These are phyloP conservation scores for Autographa gamma DNA, from an alignment of 2,888 invertebrate species.

Conservation along the genomic window DNA sequence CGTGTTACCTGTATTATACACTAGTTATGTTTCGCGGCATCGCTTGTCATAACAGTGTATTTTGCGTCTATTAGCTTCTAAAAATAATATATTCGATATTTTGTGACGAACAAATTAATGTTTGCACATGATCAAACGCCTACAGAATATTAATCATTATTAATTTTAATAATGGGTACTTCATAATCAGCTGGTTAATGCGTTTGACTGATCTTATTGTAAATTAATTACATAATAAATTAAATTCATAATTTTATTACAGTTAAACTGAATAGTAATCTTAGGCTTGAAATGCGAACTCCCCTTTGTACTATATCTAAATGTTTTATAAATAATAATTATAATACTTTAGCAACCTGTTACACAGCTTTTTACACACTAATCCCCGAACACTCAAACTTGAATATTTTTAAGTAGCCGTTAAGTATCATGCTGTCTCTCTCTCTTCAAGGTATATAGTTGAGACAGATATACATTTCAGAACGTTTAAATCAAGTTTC, in stretches of 20 bases:
- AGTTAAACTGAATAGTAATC: conserved; percentile 35
- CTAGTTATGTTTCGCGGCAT: background rate
- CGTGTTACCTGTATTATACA: conserved; percentile 5
- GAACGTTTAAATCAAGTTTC: too few relatives aligned
- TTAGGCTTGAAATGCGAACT: conserved; percentile 42
- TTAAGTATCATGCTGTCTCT: background rate
- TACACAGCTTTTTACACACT: background rate
- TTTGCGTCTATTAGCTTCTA: background rate
- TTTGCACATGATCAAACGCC: conserved; percentile 25
- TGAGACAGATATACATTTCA: too few relatives aligned
- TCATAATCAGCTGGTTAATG: conserved; percentile 13
- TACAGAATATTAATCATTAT: conserved; percentile 10
- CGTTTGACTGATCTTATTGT: conserved; percentile 41
- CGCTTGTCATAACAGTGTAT: background rate
- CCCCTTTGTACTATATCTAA: conserved; percentile 55
- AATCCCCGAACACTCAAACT: background rate
- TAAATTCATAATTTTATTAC: conserved; percentile 31
- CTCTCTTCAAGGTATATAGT: too few relatives aligned
- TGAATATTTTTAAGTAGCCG: background rate
- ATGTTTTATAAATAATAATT: conserved; percentile 27
- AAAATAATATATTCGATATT: background rate
- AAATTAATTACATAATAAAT: conserved; percentile 39
- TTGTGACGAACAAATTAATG: conserved; percentile 6
- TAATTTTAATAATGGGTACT: conserved; percentile 13
- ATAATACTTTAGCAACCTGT: conserved; percentile 47